A percentile compares a stretch with the other conserved stretches of the same genome.
Evolutionary conservation across 2,888 invertebrate genomes (phyloP).

Genomic region (Cabera pusaria): DNA sequence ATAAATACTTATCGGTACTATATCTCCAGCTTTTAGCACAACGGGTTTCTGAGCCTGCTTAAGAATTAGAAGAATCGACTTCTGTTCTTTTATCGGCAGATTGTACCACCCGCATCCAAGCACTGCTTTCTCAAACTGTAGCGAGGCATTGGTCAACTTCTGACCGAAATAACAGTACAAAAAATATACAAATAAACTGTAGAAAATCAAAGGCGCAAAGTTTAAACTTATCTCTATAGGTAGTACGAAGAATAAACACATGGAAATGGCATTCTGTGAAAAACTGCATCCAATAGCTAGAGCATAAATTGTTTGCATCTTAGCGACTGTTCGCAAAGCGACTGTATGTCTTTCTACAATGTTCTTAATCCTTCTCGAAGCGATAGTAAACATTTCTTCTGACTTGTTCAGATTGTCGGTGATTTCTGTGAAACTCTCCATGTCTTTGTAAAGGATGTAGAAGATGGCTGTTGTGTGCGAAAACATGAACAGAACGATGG

Average conservation of each 20-base stretch:
- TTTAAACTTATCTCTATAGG: conserved; percentile 39
- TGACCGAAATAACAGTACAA: conserved; percentile 49
- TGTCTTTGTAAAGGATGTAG: conserved; percentile 39
- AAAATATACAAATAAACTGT: conserved; percentile 42
- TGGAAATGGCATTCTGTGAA: conserved; percentile 35
- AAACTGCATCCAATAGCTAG: conserved; percentile 37
- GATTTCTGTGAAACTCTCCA: conserved; percentile 28
- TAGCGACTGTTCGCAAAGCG: conserved; percentile 36
- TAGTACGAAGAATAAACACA: conserved; percentile 44
- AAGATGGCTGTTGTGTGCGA: conserved; percentile 43
- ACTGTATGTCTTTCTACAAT: conserved; percentile 36
- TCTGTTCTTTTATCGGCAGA: conserved; percentile 36
- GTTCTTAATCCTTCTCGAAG: conserved; percentile 33
- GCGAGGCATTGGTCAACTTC: conserved; percentile 44
- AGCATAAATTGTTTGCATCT: conserved; percentile 39
- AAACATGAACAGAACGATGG: conserved; percentile 40
- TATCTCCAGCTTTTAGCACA: conserved; percentile 36
- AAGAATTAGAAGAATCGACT: conserved; percentile 42
- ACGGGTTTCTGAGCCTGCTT: conserved; percentile 46
- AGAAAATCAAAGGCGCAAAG: conserved; percentile 38
- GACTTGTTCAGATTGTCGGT: conserved; percentile 19
- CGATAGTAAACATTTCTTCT: conserved; percentile 15
- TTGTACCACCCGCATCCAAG: conserved; percentile 50
- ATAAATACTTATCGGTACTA: conserved; percentile 49
- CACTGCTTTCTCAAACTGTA: conserved; percentile 43